Conservation (phyloP, 2,113 vertebrate species). For the Progne subis region DNA sequence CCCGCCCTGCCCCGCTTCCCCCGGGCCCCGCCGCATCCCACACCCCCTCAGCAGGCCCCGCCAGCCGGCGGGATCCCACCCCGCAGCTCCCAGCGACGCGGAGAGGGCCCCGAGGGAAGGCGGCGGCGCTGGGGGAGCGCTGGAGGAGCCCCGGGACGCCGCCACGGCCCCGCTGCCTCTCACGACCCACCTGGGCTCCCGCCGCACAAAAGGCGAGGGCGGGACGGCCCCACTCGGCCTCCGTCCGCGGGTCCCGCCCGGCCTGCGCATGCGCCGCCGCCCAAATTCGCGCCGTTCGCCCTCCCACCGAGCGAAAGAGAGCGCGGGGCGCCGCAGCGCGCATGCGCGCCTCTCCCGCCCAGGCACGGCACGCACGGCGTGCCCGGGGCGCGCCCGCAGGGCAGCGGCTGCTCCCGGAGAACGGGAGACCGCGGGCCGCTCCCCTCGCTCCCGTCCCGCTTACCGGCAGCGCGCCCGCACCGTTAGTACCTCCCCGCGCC, state of each 20-base stretch:
- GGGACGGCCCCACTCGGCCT: not conserved
- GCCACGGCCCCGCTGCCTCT: not conserved
- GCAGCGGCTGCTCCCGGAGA: not conserved
- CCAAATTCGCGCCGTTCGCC: accelerated
- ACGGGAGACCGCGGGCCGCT: not conserved
- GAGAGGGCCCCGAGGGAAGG: too few species aligned
- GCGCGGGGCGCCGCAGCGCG: not conserved
- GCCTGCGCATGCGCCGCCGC: not conserved
- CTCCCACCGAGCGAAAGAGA: too few species aligned
- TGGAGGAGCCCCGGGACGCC: accelerated
- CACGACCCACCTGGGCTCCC: not conserved
- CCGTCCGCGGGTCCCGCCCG: not conserved
- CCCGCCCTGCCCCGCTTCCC: not conserved
- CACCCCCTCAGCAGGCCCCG: not conserved
- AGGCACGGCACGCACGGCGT: not conserved
- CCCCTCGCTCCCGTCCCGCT: not conserved
- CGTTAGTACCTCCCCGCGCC: not conserved
- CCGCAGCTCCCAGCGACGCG: accelerated
- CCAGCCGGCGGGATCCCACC: too few species aligned
- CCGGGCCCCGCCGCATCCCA: not conserved
- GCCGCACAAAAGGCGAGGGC: not conserved
- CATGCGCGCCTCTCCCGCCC: not conserved
- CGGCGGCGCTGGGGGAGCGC: accelerated
- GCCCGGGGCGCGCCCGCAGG: not conserved
- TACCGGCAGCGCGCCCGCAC: not conserved